phyloP scores from a whole-genome alignment of 2,113 vertebrate species.

The Eulacestoma nigropectus region DNA sequence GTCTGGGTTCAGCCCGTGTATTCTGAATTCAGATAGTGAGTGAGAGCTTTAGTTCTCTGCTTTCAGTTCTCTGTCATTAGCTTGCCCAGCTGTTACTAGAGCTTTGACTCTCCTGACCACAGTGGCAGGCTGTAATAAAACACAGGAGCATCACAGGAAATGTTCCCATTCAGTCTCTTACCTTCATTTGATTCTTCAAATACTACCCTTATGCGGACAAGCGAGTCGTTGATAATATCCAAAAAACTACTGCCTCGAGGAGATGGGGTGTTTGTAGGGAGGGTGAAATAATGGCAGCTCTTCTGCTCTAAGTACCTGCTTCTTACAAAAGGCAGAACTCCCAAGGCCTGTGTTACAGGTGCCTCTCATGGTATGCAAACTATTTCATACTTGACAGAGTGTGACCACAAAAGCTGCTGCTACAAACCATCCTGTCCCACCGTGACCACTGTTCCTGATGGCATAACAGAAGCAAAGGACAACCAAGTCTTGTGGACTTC shows the following conservation, averaged over 20 bases:
- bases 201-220: neutral
- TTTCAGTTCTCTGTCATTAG: neutral
- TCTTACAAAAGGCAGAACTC: neutral
- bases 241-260: neutral
- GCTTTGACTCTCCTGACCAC: too few species aligned
- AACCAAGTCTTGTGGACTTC: neutral
- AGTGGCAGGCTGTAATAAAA: fast-evolving
- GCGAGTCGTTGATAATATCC: neutral
- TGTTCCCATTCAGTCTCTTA: neutral
- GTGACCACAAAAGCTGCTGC: neutral
- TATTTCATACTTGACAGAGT: neutral
- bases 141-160: neutral
- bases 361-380: neutral
- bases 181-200: neutral
- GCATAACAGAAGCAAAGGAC: neutral
- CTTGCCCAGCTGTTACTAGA: neutral
- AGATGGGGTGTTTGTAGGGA: neutral
- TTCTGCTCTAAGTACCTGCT: neutral
- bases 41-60: neutral
- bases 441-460: fast-evolving
- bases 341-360: neutral
- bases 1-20: fast-evolving
- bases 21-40: fast-evolving
- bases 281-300: neutral
- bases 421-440: neutral